Evolutionary conservation across 2,113 vertebrate genomes (phyloP).

Genomic region (Gymnorhina tibicen): DNA sequence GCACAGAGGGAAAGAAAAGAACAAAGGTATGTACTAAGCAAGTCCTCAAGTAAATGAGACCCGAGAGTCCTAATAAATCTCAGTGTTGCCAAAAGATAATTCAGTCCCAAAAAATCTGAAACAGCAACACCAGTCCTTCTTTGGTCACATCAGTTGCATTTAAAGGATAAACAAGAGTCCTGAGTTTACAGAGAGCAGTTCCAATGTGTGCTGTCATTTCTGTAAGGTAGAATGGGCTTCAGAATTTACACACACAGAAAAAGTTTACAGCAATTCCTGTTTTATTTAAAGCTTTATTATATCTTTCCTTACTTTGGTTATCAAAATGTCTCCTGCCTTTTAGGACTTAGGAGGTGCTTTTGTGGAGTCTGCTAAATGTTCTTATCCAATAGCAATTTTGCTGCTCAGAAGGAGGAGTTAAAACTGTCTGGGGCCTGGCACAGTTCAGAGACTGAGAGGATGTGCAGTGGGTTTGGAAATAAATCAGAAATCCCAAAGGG

Average conservation of each 20-base stretch:
- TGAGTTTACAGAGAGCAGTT: slow-evolving; percentile 34
- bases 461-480: slow-evolving; percentile 32
- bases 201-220: not conserved
- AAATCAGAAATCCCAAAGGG: slow-evolving; percentile 18
- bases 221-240: slow-evolving; percentile 12
- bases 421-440: not conserved
- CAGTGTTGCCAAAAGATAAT: not conserved
- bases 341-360: not conserved
- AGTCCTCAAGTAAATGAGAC: not conserved
- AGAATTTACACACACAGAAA: not conserved
- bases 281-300: not conserved
- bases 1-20: not conserved
- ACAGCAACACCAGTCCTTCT: slow-evolving; percentile 17
- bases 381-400: not conserved
- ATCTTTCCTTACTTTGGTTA: not conserved
- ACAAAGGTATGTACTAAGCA: not conserved
- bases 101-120: slow-evolving; percentile 17
- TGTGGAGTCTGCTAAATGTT: not conserved
- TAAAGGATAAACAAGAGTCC: slow-evolving; percentile 20
- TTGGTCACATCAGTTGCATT: slow-evolving; percentile 19
- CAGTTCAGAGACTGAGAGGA: not conserved
- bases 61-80: not conserved
- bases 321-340: not conserved
- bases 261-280: not conserved
- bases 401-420: not conserved